Percentiles rank a stretch among this genome's conserved stretches.
Evolutionary conservation across 2,888 invertebrate species (phyloP).

Genomic region (Megastigmus dorsalis): DNA sequence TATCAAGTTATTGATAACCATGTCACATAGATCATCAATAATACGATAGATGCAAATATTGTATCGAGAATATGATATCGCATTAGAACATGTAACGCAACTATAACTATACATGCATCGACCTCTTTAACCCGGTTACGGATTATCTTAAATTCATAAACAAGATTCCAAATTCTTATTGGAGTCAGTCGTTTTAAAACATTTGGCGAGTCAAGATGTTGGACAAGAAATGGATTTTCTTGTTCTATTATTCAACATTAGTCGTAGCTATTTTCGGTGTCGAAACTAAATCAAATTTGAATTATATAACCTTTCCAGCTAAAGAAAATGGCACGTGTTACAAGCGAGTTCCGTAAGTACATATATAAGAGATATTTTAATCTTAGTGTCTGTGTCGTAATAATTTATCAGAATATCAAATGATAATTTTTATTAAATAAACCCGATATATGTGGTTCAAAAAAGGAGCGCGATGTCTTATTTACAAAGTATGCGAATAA

Average conservation of each 20-base stretch:
- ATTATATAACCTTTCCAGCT: slow-evolving; percentile 55
- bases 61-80: slow-evolving; percentile 1
- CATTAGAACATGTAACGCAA: too few species aligned
- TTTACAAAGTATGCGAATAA: too few species aligned
- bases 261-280: neutral
- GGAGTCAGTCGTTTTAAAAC: slow-evolving; percentile 31
- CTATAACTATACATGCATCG: slow-evolving; percentile 17
- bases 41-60: neutral
- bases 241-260: neutral
- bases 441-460: too few species aligned
- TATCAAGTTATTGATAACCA: neutral
- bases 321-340: slow-evolving; percentile 77
- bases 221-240: neutral
- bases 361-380: neutral
- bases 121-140: slow-evolving; percentile 36
- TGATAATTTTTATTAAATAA: too few species aligned
- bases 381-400: too few species aligned
- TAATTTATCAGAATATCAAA: too few species aligned
- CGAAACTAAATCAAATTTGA: neutral
- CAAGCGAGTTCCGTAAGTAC: slow-evolving; percentile 80
- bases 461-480: too few species aligned
- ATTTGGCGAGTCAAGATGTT: slow-evolving; percentile 38
- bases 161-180: slow-evolving; percentile 21
- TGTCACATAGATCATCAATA: neutral
- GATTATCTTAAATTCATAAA: slow-evolving; percentile 36